Evolutionary conservation across 1,140 invertebrate species (phyloP), one percentile per base, ranked within the genome.

Genomic region (Parasteatoda tepidariorum): DNA sequence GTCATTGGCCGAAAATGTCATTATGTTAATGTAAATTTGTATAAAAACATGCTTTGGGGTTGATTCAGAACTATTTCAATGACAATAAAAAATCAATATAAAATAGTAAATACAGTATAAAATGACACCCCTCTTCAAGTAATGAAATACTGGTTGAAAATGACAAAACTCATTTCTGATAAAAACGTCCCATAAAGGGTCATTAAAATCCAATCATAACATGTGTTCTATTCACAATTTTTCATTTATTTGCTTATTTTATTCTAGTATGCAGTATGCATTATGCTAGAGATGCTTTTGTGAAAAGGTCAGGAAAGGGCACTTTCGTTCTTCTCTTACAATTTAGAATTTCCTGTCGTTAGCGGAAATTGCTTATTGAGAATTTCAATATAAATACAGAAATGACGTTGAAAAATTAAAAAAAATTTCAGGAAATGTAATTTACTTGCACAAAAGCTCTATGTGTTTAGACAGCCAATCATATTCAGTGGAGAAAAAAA

Each of bases 141-240:
- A 26, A 31, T 7, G 59, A 61, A 61, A 61, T 61, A 30, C 66
- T 48, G 18, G 22, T 7, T n/a, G 13, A 30, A 24, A 38, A 38
- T 76, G 59, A 79, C 76, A 68, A 79, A 68, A 79, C 76, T 68
- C 76, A 79, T 79, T 79, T 79, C 59, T 79, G 61, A 31, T 66
- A 66, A 79, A 66, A 68, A 28, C 62, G 59, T 15, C 62, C 66
- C 7, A 55, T 57, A 79, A 79, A 68, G 54, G 76, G 68, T 79
- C 76, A 79, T 79, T 79, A 79, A 79, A 79, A 79, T 79, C 76
- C 76, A 68, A 79, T 79, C 76, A 66, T 68, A 79, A 79, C 76
- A 79, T 54, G 76, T 79, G 76, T 79, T 38, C 34, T 18, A 34
- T 57, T 30, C 62, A 68, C 62, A 68, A 68, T 68, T 54, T 34